Percentiles rank a stretch among this genome's conserved stretches.
Conservation (phyloP, 2,888 invertebrate genomes). For the Plebejus argus region DNA sequence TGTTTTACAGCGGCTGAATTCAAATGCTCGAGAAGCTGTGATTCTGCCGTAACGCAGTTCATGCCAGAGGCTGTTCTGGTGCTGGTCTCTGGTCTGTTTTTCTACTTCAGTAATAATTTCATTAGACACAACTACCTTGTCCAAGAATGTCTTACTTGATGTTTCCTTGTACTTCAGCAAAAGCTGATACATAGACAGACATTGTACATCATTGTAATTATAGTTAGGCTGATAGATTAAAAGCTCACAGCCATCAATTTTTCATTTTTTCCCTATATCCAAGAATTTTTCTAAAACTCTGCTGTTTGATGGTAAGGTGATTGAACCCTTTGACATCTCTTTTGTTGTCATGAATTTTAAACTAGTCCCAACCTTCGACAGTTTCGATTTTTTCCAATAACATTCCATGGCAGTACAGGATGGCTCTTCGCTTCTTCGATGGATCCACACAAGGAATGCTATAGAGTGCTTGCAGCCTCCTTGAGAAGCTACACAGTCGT, state of each 20-base stretch:
- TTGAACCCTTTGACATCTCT: constrained; percentile 43
- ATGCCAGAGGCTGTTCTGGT: constrained; percentile 43
- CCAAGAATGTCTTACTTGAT: too few relatives aligned
- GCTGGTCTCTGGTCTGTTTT: constrained; percentile 23
- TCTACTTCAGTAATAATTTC: too few relatives aligned
- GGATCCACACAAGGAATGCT: constrained; percentile 50
- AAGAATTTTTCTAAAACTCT: constrained; percentile 40
- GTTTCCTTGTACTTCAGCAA: constrained; percentile 40
- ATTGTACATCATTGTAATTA: constrained; percentile 29
- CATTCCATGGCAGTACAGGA: constrained; percentile 46
- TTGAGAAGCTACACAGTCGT: constrained; percentile 47
- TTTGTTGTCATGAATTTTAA: constrained; percentile 47
- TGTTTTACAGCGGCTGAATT: constrained; percentile 44
- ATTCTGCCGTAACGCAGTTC: constrained; percentile 22
- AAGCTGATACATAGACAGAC: constrained; percentile 41
- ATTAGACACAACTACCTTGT: too few relatives aligned
- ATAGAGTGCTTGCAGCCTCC: constrained; percentile 52
- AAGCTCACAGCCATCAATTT: constrained; percentile 43
- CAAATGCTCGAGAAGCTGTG: too few relatives aligned
- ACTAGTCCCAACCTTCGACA: constrained; percentile 47
- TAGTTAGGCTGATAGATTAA: constrained; percentile 45
- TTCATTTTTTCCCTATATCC: constrained; percentile 42
- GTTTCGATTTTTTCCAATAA: constrained; percentile 50
- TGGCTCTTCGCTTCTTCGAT: constrained; percentile 51
- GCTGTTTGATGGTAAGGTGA: constrained; percentile 18